Conservation (phyloP, 2,113 vertebrate genomes). For the Serinus canaria region DNA sequence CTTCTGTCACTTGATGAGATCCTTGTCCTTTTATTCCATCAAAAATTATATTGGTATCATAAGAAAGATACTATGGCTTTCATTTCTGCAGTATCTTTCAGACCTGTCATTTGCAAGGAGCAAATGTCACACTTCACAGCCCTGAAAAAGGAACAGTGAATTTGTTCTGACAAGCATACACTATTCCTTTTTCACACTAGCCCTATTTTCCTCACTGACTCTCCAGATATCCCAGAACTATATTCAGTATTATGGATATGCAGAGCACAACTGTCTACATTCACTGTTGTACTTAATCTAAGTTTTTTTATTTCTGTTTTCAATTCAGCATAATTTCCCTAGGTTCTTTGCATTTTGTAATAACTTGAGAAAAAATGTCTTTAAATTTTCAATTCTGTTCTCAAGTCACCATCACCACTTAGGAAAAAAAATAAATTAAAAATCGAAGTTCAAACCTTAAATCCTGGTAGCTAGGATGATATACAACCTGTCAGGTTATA, state of each 20-base stretch:
- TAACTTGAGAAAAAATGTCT: neutral
- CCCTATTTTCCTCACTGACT: neutral
- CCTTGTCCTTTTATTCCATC: neutral
- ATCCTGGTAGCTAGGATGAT: neutral
- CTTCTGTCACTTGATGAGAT: neutral
- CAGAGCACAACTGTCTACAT: neutral
- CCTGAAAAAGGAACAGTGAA: neutral
- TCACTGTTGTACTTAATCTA: neutral
- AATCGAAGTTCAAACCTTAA: neutral
- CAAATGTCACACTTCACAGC: neutral
- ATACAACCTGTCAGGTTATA: neutral
- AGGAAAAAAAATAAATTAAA: neutral
- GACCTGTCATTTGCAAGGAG: neutral
- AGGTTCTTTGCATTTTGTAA: neutral
- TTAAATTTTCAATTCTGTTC: neutral
- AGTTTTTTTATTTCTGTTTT: neutral
- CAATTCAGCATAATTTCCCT: neutral
- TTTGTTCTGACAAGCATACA: neutral
- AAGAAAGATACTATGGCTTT: neutral
- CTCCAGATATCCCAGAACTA: neutral
- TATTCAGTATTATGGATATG: neutral
- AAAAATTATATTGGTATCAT: neutral
- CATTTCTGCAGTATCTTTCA: neutral
- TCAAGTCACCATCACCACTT: neutral
- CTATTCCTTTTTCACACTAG: neutral